A percentile compares a stretch with the other conserved stretches of the same genome.
Evolutionary conservation across 2,113 vertebrate genomes (phyloP).

Genomic region (Anas platyrhynchos): DNA sequence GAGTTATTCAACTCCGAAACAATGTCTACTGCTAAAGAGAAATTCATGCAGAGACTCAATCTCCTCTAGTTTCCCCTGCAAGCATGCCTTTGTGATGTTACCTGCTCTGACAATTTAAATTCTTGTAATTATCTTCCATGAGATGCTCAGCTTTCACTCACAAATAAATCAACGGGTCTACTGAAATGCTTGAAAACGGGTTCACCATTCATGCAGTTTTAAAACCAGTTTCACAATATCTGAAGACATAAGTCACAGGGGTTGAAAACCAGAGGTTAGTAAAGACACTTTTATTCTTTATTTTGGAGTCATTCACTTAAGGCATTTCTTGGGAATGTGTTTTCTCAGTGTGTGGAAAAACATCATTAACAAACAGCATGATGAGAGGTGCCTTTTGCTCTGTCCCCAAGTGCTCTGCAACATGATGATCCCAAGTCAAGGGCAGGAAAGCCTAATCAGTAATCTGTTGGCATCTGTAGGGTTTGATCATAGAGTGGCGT

Average conservation of each 20-base stretch:
- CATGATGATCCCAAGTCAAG: neutral
- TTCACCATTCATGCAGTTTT: neutral
- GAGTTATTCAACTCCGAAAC: neutral
- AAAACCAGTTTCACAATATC: neutral
- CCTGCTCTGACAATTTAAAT: neutral
- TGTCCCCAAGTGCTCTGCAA: neutral
- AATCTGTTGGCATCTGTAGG: slow-evolving; percentile 10
- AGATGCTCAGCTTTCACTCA: neutral
- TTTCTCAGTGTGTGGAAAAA: slow-evolving; percentile 22
- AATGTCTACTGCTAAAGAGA: neutral
- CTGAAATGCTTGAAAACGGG: neutral
- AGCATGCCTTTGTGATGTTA: neutral
- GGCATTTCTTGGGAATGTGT: neutral
- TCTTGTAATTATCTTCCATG: neutral
- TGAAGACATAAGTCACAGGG: neutral
- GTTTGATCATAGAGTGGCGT: neutral
- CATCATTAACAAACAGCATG: slow-evolving; percentile 16
- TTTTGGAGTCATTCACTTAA: slow-evolving; percentile 24
- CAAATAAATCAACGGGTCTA: accelerated
- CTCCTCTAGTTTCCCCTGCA: neutral
- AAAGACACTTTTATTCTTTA: neutral
- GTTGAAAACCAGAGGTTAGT: neutral
- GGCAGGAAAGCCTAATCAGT: slow-evolving; percentile 27
- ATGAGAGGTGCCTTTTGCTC: slow-evolving; percentile 36
- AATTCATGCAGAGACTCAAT: accelerated